Conservation (phyloP, 2,113 vertebrate species). For the Zosterops borbonicus region DNA sequence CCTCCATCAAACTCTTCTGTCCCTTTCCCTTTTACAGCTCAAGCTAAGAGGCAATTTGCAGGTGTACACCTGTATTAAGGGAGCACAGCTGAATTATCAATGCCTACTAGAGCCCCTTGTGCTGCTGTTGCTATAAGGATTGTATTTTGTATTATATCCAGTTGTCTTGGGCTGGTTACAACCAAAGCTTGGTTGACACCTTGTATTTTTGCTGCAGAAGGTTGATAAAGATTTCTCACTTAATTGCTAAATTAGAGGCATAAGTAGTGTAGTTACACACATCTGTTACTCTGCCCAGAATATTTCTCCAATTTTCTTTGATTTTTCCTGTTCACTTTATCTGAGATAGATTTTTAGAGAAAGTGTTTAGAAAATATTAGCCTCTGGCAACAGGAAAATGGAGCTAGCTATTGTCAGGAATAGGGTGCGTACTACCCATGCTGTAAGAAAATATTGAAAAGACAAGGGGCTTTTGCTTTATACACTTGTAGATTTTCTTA, state of each 20-base stretch:
- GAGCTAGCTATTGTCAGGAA: not conserved
- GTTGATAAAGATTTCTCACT: not conserved
- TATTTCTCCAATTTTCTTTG: constrained; percentile 7
- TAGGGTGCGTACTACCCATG: not conserved
- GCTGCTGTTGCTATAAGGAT: not conserved
- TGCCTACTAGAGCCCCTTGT: not conserved
- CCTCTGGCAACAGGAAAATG: not conserved
- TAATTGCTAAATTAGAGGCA: not conserved
- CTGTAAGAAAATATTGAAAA: not conserved
- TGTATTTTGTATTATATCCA: not conserved
- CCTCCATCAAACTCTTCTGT: not conserved
- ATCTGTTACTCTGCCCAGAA: not conserved
- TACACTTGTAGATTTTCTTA: not conserved
- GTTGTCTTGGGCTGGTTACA: not conserved
- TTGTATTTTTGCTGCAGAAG: not conserved
- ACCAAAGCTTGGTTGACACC: not conserved
- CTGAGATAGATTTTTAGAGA: not conserved
- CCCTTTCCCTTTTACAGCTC: not conserved
- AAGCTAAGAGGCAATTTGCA: not conserved
- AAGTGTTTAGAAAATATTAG: not conserved
- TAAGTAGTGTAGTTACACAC: not conserved
- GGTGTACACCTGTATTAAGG: not conserved
- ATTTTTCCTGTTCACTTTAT: constrained; percentile 16
- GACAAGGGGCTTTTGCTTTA: not conserved
- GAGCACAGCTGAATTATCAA: not conserved